Base-by-base conservation (phyloP, 2,888 invertebrate species). In the Ophraella communa region DNA sequence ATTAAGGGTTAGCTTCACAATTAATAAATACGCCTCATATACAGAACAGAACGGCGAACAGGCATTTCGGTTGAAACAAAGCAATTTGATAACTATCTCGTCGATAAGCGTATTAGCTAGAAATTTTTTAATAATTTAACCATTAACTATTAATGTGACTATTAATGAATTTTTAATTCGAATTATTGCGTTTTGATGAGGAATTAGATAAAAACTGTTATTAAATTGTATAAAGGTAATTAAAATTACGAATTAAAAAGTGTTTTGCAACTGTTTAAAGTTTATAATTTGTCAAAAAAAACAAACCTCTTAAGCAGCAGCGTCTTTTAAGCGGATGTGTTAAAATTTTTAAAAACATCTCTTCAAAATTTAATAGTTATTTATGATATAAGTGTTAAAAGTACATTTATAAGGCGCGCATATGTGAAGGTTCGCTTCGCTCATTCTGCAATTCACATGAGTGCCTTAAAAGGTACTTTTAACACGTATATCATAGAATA, bases 1-100 rank as follows among this genome's bases (percentile, higher is more conserved):
- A 49, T 58, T 45, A 49, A 55, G 58, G 17, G 58, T 20, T 30
- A 17, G 27, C 7, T 23, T 10, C 11, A 33, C 21, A 49, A 49
- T 58, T 58, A 35, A 18, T 51, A 14, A n/a, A n/a, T n/a, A n/a
- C n/a, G n/a, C n/a, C n/a, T n/a, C 8, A 10, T 51, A 17, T 51
- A 27, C 23, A 17, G 4, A 27, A 27, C n/a, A n/a, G n/a, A n/a
- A n/a, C n/a, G n/a, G n/a, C 27, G 23, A 49, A 51, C 24, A 27
- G 49, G 49, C 27, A n/a, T 27, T 51, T 51, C 49, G 14, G 24
- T 7, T 17, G 49, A 27, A 30, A 51, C 27, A 51, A 23, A 23
- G 17, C 21, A 47, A 27, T 51, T 27, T 27, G 49, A 51, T 51
- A 7, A 51, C 8, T 45, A 27, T 24, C 11, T 8, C 17, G 14